Evolutionary conservation across 2,797 vertebrate species (phyloP), one percentile per base, ranked within the genome.

Genomic region (Liparis tanakae): DNA sequence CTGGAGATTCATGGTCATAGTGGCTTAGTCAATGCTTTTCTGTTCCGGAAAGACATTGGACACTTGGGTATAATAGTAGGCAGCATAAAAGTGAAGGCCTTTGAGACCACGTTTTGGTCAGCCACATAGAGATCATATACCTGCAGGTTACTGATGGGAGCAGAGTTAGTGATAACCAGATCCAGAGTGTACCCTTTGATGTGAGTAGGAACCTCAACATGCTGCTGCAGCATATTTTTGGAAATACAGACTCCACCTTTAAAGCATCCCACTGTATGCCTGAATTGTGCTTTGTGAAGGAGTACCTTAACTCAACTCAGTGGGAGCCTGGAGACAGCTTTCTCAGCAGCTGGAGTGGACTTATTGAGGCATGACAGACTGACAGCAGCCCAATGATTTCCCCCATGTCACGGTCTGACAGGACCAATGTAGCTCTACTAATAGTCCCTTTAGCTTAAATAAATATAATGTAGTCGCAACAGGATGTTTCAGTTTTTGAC

Each of bases 221-320:
- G 36, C 8, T 36, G 36, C 36, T 36, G 36, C 36, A 36, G 36
- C 6, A 30, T 30, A 30, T 30, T 30, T 30, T 30, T 30, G 4
- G 2, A 30, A n/a, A 8, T 8, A 18, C 44, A 46, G 25, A 55
- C 25, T 55, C 54, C 14, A 33, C 54, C 25, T 33, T 30, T 15
- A 51, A 25, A 56, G 59, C 68, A 62, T 57, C 72, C 65, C 18
- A 17, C 17, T 17, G 22, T 18, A 18, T 63, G 36, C 50, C 60
- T 56, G 67, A 72, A 70, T 50, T 61, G 36, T 13, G 50, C 71
- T 77, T 77, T 70, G 71, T 58, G 65, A 66, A 22, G 67, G n/a
- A 14, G n/a, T n/a, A 61, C 55, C 54, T 74, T 17, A 53, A 53
- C 41, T 69, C 20, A 58, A 57, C 68, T 70, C 51, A 25, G 55